These are phyloP conservation scores for Aramus guarauna DNA, from an alignment of 2,113 vertebrate species.

Conservation along the genomic window DNA sequence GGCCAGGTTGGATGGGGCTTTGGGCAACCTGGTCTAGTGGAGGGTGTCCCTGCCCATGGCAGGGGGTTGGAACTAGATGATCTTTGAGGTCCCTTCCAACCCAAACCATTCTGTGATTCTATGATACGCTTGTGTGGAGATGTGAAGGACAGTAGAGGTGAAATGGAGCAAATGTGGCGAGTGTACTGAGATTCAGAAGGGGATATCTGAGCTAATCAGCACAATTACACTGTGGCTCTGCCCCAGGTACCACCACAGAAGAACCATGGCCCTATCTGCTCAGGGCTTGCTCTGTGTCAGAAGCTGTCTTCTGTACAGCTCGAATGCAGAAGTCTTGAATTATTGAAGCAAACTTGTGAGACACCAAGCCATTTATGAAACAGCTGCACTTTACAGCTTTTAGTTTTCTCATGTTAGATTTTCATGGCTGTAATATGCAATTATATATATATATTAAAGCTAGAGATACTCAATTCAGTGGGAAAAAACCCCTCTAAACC, in stretches of 20 bases:
- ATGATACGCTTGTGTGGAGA: background rate
- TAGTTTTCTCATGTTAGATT: background rate
- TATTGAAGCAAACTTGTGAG: background rate
- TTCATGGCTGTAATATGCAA: conserved; percentile 10
- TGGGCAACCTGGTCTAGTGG: background rate
- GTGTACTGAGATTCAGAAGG: background rate
- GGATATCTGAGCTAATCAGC: background rate
- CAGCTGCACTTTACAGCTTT: background rate
- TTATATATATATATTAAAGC: conserved; percentile 26
- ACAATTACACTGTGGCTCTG: background rate
- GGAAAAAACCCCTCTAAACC: background rate
- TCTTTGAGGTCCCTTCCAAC: background rate
- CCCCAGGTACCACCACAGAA: background rate
- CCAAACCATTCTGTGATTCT: background rate
- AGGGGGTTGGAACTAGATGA: background rate
- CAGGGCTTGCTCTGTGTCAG: background rate
- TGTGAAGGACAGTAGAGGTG: too few species aligned
- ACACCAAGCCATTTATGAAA: background rate
- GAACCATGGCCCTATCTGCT: background rate
- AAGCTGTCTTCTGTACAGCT: background rate
- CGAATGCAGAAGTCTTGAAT: background rate
- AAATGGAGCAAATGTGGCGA: background rate
- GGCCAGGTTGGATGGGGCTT: background rate
- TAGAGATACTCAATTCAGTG: conserved; percentile 4
- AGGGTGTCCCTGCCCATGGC: background rate